Base-by-base conservation (phyloP, 2,797 vertebrate species). In the Brotula barbata region DNA sequence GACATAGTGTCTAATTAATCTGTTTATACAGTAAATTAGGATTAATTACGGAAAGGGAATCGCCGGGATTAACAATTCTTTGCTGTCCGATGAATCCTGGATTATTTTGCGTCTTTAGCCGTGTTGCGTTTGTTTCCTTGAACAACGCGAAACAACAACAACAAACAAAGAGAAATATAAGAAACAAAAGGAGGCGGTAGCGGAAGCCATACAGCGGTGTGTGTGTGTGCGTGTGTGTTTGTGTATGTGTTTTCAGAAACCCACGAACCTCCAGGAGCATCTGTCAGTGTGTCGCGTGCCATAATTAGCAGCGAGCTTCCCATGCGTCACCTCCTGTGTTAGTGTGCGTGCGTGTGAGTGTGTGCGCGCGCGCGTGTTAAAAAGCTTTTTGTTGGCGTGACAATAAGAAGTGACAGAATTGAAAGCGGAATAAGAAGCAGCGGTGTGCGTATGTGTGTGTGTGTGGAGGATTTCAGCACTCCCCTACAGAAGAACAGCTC, bases 401-500 rank as follows among this genome's bases (percentile, higher is more conserved):
- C 34, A 36, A 36, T 36, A 36, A 50, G 31, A 46, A 48, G 20
- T n/a, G 50, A n/a, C 58, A 50, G 52, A n/a, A 68, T 13, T 49
- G 19, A 23, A 20, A 41, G 15, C 64, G 33, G 73, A 64, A 69
- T 34, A 49, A 68, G 62, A 53, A 13, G 58, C 70, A 28, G 50
- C 47, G 3, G 60, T 50, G 31, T 10, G 46, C 64, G 2, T 36
- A 42, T 15, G 62, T 60, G 9, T 45, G 48, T 8, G 76, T 42
- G 54, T 21, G 23, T 55, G 58, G 61, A 61, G 72, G 58, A 54
- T 81, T 88, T 89, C 88, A 89, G 88, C 88, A 89, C 88, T 85
- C 34, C 71, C 62, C 63, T 68, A 60, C 71, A 64, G 78, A 77
- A 65, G 88, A 71, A 88, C 88, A 89, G 88, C 91, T 88, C 90